Evolutionary conservation across 2,113 vertebrate species (phyloP).

Genomic region (Neotoma lepida): DNA sequence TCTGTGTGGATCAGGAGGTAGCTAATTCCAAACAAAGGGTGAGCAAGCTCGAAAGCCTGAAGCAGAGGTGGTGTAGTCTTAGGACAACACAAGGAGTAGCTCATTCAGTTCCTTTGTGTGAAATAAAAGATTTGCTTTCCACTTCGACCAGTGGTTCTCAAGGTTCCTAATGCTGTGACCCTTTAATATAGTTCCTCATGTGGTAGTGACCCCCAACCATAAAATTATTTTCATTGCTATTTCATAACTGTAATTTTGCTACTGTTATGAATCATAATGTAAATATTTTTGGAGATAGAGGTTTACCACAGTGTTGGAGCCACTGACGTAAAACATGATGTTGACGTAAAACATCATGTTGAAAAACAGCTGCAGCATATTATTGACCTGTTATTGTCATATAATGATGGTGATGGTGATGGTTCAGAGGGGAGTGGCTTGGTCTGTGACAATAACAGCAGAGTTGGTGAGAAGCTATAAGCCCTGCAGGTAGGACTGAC

Average conservation of each 20-base stretch:
- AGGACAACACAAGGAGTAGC: not conserved
- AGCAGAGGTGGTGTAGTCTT: not conserved
- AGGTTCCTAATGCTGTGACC: no score
- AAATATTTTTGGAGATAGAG: not conserved
- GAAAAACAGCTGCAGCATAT: not conserved
- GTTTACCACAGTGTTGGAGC: not conserved
- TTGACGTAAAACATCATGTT: not conserved
- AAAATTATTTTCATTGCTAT: not conserved
- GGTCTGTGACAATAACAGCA: no score
- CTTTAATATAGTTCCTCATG: not conserved
- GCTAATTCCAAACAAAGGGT: not conserved
- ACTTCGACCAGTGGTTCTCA: not conserved
- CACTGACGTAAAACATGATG: not conserved
- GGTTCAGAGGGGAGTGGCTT: not conserved
- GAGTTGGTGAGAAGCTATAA: not conserved
- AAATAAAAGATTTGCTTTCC: not conserved
- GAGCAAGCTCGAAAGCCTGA: not conserved
- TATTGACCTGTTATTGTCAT: not conserved
- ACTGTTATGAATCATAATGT: not conserved
- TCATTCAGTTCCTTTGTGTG: not conserved
- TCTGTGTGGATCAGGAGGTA: not conserved
- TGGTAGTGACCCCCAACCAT: not conserved
- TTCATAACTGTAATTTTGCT: not conserved
- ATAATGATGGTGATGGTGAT: not conserved
- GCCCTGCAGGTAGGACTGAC: not conserved